Evolutionary conservation across 2,888 invertebrate genomes (phyloP), one percentile per base, ranked within the genome.

Genomic region (Gymnosoma rotundatum): DNA sequence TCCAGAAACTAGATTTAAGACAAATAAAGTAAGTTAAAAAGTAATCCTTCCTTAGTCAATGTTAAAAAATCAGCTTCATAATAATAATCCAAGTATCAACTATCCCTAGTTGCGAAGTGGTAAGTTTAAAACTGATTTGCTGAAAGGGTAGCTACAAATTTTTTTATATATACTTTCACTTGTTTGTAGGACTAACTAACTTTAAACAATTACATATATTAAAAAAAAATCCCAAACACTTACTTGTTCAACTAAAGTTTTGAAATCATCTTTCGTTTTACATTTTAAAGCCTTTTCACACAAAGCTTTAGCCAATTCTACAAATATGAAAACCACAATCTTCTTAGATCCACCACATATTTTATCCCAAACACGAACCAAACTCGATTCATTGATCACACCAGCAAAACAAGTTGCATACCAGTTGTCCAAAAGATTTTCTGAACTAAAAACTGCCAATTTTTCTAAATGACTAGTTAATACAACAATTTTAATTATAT

Each of bases 361-460:
- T 93, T 97, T 97, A 91, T 98, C 97, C 97, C 97, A 97, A 86
- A 98, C 95, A 90, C 97, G 97, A 87, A 88, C 95, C 78, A 98
- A 93, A 9, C 96, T 95, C 9, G 95, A 94, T 88, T 96, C 95
- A 88, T 96, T 95, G 69, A 98, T 93, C 14, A 97, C 93, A 6
- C 95, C 96, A 67, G 97, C 96, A 93, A 97, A 97, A 89, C 97
- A 96, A 70, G 95, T 95, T 76, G 94, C 94, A 91, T 96, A 97
- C 97, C 97, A 98, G 87, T 94, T 94, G 48, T 94, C 94, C 60
- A 97, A 92, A 0, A 97, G 96, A 76, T 95, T 94, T 0, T 88
- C 87, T 86, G 95, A 91, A 70, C 94, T 94, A 63, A 91, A 92
- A n/a, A 91, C 83, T 2, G 88, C 88, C 69, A 95, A 94, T 58